A percentile compares a stretch with the other conserved stretches of the same genome.
phyloP scores from a whole-genome alignment of 2,797 vertebrate species.

The Ambastaia sidthimunki region DNA sequence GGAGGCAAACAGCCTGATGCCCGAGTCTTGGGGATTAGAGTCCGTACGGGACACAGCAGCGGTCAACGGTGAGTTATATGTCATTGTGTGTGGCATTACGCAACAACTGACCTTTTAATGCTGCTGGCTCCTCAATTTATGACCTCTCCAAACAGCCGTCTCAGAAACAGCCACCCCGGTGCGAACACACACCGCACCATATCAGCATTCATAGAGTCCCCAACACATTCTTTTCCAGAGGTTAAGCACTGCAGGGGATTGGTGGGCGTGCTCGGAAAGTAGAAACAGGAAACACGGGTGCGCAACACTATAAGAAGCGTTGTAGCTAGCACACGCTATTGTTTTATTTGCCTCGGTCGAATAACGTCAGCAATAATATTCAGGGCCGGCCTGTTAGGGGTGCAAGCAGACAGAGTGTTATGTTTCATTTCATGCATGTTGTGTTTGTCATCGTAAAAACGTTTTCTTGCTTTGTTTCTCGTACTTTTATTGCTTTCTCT shows the following conservation, averaged over 20 bases:
- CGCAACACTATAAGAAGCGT: constrained; percentile 9
- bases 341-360: constrained; percentile 46
- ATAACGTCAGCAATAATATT: constrained; percentile 51
- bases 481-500: constrained; percentile 19
- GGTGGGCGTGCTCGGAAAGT: constrained; percentile 55
- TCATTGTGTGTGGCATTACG: constrained; percentile 56
- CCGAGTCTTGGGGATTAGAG: constrained; percentile 18
- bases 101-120: constrained; percentile 57
- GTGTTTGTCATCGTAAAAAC: constrained; percentile 37
- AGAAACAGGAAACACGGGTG: constrained; percentile 41
- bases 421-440: constrained; percentile 45
- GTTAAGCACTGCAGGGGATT: constrained; percentile 59
- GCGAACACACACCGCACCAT: constrained; percentile 45
- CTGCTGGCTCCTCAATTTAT: constrained; percentile 49
- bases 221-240: constrained; percentile 59
- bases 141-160: constrained; percentile 52
- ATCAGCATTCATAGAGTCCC: constrained; percentile 59
- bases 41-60: constrained; percentile 47
- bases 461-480: constrained; percentile 15
- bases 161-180: constrained; percentile 50
- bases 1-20: constrained; percentile 26
- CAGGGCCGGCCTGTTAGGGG: constrained; percentile 23
- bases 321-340: constrained; percentile 24
- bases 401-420: constrained; percentile 29
- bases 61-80: constrained; percentile 42